These are phyloP conservation scores for Platerodrilus igneus DNA, from an alignment of 2,888 invertebrate genomes.

Conservation along the genomic window DNA sequence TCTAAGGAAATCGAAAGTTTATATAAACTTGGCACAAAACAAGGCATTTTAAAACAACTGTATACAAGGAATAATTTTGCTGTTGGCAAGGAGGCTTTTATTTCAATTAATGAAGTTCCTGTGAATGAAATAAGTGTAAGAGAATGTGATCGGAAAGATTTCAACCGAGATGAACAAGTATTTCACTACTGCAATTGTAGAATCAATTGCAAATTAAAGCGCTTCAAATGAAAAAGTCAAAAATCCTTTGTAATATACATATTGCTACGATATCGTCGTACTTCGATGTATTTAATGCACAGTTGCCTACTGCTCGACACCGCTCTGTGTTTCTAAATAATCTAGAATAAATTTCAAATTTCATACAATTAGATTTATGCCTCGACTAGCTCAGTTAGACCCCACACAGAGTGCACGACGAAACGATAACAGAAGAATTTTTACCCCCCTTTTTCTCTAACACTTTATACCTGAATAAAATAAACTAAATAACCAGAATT, in stretches of 20 bases:
- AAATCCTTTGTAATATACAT: constrained; percentile 13
- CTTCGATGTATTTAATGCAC: too few species aligned
- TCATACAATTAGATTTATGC: too few species aligned
- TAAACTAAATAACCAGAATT: too few species aligned
- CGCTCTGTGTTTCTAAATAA: too few species aligned
- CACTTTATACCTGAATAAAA: too few species aligned
- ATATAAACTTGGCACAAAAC: constrained; percentile 17
- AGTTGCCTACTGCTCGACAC: too few species aligned
- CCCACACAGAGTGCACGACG: too few species aligned
- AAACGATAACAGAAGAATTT: too few species aligned
- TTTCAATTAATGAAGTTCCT: constrained; percentile 15
- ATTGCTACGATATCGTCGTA: too few species aligned
- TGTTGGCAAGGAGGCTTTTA: constrained; percentile 15
- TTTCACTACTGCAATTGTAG: constrained; percentile 17
- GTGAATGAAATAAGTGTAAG: constrained; percentile 10
- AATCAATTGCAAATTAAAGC: constrained; percentile 12
- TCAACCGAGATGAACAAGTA: constrained; percentile 12
- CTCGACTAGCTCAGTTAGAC: too few species aligned
- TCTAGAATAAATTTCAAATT: too few species aligned
- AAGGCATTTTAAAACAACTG: constrained; percentile 19
- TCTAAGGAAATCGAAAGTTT: constrained; percentile 7
- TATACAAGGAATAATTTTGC: constrained; percentile 20
- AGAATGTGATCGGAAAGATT: constrained; percentile 14
- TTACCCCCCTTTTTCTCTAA: too few species aligned
- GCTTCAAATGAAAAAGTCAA: constrained; percentile 14